Base-by-base conservation (phyloP, 2,113 vertebrate species). In the Cochlearius cochlearius region DNA sequence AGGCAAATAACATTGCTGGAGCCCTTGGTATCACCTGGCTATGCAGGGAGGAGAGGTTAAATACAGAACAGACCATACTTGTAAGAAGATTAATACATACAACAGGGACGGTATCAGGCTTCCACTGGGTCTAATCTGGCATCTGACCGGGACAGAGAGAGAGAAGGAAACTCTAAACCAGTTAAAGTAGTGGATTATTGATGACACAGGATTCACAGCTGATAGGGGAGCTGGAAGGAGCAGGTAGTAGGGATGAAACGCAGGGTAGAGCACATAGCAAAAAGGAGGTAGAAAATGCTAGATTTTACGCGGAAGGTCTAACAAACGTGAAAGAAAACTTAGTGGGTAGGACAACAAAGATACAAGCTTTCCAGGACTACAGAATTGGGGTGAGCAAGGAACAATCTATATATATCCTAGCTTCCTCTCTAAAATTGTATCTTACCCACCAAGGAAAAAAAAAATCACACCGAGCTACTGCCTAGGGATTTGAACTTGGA, bases 31-130 rank as follows among this genome's bases (percentile, higher is more conserved):
- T 92, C 91, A 95, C 93, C 94, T 94, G 87, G 36, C 66, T 79
- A 5, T 27, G 30, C 13, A 55, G 77, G 56, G 52, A 90, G 27
- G n/a, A 88, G 86, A 96, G 94, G 93, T 96, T 92, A 97, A 96
- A 95, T 86, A 92, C 89, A 94, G 81, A 94, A 59, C 91, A 96
- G 63, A 88, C 87, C 63, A 83, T 73, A 83, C 66, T 91, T 91
- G 55, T 90, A 96, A 97, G 91, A 88, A 88, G 97, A 97, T 96
- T 97, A 97, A 84, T 62, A 66, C 32, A 27, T 69, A 95, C 80
- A 92, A 72, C 77, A 88, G 74, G 74, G 95, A 69, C 79, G 95
- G 94, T 87, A 90, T 49, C 74, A 86, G 84, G 89, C 91, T 96
- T 96, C 92, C 92, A 67, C 77, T 94, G 84, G 18, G 39, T 96